Conservation (phyloP, 2,888 invertebrate species). For the Hipparchia semele region DNA sequence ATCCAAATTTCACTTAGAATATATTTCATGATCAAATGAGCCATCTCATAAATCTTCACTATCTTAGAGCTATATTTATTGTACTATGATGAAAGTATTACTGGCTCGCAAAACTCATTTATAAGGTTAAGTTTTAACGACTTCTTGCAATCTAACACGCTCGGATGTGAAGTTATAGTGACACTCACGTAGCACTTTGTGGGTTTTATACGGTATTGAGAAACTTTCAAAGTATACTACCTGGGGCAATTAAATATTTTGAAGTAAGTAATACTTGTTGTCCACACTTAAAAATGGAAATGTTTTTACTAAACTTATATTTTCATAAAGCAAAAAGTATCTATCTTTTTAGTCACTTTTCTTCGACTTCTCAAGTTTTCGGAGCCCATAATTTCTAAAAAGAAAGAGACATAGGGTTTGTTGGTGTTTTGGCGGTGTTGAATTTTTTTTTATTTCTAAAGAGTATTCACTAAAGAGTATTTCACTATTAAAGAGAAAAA, state of each 20-base stretch:
- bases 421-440: too few species aligned
- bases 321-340: too few species aligned
- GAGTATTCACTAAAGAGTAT: too few species aligned
- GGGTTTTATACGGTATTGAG: background rate
- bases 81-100: background rate
- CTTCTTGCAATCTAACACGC: slow-evolving; percentile 6
- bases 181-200: slow-evolving; percentile 13
- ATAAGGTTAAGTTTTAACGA: slow-evolving; percentile 18
- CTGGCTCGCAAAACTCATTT: background rate
- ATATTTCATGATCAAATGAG: background rate
- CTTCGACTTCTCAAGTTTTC: too few species aligned
- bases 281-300: too few species aligned
- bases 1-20: background rate
- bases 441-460: too few species aligned
- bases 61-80: slow-evolving; percentile 1
- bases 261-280: too few species aligned
- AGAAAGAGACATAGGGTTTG: too few species aligned
- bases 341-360: too few species aligned
- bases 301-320: too few species aligned
- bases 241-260: slow-evolving; percentile 3
- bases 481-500: too few species aligned
- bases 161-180: slow-evolving; percentile 13
- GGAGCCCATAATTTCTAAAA: too few species aligned
- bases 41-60: background rate
- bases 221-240: slow-evolving; percentile 6